These are phyloP conservation scores for Spisula subtruncata DNA, from an alignment of 2,888 invertebrate genomes.

Conservation along the genomic window DNA sequence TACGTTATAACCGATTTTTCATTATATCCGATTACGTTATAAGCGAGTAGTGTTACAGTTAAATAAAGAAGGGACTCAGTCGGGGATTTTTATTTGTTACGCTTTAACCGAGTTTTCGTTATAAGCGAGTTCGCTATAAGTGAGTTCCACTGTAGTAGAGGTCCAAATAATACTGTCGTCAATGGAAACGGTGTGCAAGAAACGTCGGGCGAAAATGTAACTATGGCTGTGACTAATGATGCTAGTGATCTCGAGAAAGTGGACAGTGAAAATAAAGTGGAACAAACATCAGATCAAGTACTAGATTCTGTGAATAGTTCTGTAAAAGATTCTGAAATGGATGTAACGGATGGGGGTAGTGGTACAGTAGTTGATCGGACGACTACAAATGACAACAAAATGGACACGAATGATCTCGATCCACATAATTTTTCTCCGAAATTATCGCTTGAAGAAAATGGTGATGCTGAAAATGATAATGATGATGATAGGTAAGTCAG, in stretches of 20 bases:
- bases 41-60: too few relatives aligned
- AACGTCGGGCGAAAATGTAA: background rate
- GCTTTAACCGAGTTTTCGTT: too few relatives aligned
- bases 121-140: too few relatives aligned
- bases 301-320: constrained; percentile 19
- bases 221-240: background rate
- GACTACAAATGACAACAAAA: constrained; percentile 21
- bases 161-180: constrained; percentile 32
- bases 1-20: too few relatives aligned
- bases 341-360: constrained; percentile 1
- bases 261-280: background rate
- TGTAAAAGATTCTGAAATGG: constrained; percentile 12
- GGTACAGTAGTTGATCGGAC: constrained; percentile 18
- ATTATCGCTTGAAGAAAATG: constrained; percentile 38
- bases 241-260: background rate
- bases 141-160: too few relatives aligned
- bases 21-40: too few relatives aligned
- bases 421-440: constrained; percentile 60
- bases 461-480: constrained; percentile 25
- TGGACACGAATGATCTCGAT: constrained; percentile 55
- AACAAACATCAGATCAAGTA: background rate
- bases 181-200: constrained; percentile 32
- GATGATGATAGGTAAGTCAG: constrained; percentile 26
- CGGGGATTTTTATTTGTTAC: too few relatives aligned
- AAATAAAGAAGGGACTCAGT: too few relatives aligned